Percentiles rank a stretch among this genome's conserved stretches.
These are phyloP conservation scores for Trichacis sp. DNA, from an alignment of 2,888 invertebrate genomes.

Conservation along the genomic window DNA sequence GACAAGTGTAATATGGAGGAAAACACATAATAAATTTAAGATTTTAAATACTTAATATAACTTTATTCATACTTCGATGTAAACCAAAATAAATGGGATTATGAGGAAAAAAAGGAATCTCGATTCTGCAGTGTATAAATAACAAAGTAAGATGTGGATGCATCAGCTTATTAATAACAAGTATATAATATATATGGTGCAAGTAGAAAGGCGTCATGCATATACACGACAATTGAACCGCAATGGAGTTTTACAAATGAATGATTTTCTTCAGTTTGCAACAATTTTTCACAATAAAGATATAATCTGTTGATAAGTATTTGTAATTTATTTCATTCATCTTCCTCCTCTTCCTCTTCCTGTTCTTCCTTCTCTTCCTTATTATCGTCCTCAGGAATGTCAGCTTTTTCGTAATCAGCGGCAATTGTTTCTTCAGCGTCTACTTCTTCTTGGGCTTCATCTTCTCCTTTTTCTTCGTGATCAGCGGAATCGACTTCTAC, in stretches of 20 bases:
- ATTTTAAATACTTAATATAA: neutral
- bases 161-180: constrained; percentile 15
- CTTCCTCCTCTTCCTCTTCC: constrained; percentile 18
- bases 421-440: constrained; percentile 24
- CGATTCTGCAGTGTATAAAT: constrained; percentile 28
- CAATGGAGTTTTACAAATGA: too few species aligned
- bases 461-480: constrained; percentile 8
- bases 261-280: too few species aligned
- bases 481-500: constrained; percentile 10
- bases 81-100: constrained; percentile 31
- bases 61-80: constrained; percentile 24
- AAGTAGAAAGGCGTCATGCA: too few species aligned
- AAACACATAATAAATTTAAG: too few species aligned
- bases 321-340: too few species aligned
- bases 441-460: constrained; percentile 13
- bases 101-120: constrained; percentile 29
- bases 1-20: too few species aligned
- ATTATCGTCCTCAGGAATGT: constrained; percentile 31
- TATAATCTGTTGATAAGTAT: too few species aligned
- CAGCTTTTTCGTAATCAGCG: constrained; percentile 30
- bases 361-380: constrained; percentile 24
- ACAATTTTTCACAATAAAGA: too few species aligned
- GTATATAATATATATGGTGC: constrained; percentile 17
- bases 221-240: too few species aligned
- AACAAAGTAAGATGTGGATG: constrained; percentile 24